Evolutionary conservation across 2,113 vertebrate genomes (phyloP).

Genomic region (Phasianus colchicus): DNA sequence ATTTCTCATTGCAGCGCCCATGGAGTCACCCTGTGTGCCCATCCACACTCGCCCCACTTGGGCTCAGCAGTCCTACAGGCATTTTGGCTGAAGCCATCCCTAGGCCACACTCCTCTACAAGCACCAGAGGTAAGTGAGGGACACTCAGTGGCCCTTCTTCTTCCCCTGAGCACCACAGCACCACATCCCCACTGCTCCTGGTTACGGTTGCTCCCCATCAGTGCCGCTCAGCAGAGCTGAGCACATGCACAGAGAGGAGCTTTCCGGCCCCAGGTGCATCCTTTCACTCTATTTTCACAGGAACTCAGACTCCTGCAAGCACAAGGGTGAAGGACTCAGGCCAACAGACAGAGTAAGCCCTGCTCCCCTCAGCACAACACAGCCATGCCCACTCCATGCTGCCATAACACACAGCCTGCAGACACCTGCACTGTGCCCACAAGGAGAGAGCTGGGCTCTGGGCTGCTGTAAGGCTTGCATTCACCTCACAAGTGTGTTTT

Average conservation of each 20-base stretch:
- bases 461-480: background rate
- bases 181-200: background rate
- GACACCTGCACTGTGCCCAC: accelerated
- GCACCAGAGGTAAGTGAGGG: slow-evolving; percentile 50
- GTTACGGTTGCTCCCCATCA: background rate
- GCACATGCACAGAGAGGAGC: accelerated
- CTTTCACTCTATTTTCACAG: slow-evolving; percentile 9
- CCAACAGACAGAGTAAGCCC: slow-evolving; percentile 83
- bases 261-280: accelerated
- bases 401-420: background rate
- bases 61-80: background rate
- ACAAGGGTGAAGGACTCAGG: slow-evolving; percentile 68
- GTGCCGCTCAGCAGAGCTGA: background rate
- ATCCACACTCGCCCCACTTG: accelerated
- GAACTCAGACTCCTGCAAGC: slow-evolving; percentile 73
- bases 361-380: background rate
- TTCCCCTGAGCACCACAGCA: background rate
- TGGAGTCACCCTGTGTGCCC: background rate
- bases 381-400: accelerated
- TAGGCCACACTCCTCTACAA: background rate
- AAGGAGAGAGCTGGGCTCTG: background rate
- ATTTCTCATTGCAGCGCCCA: background rate
- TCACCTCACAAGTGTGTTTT: background rate
- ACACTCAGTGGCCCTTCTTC: accelerated
- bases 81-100: background rate